A percentile compares a stretch with the other conserved stretches of the same genome.
Evolutionary conservation across 35 echinoderm and acorn worm genomes (phyloP).

Genomic region (Apostichopus californicus): DNA sequence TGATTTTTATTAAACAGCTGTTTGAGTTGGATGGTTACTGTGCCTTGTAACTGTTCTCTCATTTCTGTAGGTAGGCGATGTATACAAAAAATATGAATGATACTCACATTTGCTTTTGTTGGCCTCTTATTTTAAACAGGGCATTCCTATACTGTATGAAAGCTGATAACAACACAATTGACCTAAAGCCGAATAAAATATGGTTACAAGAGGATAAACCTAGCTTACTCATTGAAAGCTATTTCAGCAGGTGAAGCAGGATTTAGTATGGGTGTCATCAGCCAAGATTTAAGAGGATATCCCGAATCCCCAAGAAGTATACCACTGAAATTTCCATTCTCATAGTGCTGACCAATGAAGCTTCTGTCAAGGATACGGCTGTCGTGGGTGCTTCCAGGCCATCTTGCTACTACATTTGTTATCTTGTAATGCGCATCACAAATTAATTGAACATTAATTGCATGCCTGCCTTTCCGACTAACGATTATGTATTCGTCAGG

Average conservation of each 20-base stretch:
- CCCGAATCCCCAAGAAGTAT: conserved; percentile 50
- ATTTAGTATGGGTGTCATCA: conserved; percentile 35
- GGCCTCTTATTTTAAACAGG: not conserved
- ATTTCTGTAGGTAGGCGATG: not conserved
- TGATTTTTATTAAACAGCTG: not conserved
- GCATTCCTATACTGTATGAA: too few species aligned
- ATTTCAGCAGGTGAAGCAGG: conserved; percentile 7
- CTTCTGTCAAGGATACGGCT: conserved; percentile 22
- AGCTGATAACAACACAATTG: too few species aligned
- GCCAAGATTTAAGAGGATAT: conserved; percentile 28
- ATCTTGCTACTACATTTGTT: conserved; percentile 42
- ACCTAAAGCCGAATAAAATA: too few species aligned
- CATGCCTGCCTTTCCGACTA: conserved; percentile 21
- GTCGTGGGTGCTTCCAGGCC: too few species aligned
- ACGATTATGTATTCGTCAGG: conserved; percentile 50
- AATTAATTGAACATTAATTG: conserved; percentile 57
- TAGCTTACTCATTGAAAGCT: conserved; percentile 28
- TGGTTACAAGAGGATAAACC: not conserved
- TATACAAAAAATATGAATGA: not conserved
- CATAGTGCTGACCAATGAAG: conserved; percentile 7
- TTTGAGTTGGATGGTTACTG: not conserved
- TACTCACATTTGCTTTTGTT: not conserved
- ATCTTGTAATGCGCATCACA: conserved; percentile 57
- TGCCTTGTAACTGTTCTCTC: not conserved
- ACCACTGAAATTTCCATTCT: not conserved